These are phyloP conservation scores for Epinotia demarniana DNA, from an alignment of 2,888 invertebrate genomes.

Conservation along the genomic window DNA sequence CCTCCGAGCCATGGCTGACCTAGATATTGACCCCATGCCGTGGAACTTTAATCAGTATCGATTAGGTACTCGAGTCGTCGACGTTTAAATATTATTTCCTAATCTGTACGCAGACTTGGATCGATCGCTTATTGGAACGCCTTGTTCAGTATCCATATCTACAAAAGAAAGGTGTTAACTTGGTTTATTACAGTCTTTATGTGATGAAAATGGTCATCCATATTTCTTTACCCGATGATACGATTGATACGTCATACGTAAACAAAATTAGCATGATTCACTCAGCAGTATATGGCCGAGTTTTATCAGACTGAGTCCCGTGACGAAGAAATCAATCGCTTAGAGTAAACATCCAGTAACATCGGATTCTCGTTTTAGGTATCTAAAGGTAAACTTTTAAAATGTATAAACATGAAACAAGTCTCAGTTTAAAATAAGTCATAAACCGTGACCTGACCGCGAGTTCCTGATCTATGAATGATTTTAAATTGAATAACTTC, in stretches of 20 bases:
- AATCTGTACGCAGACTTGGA: not conserved
- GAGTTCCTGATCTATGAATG: slow-evolving; percentile 1
- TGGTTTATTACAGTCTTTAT: not conserved
- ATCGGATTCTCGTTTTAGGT: not conserved
- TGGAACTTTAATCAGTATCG: slow-evolving; percentile 43
- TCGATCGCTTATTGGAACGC: not conserved
- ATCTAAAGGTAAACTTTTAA: too few species aligned
- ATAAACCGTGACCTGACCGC: slow-evolving; percentile 17
- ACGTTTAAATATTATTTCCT: slow-evolving; percentile 13
- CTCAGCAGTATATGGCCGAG: not conserved
- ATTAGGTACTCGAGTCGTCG: slow-evolving; percentile 27
- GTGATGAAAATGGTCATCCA: not conserved
- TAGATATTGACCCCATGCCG: slow-evolving; percentile 44
- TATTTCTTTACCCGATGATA: not conserved
- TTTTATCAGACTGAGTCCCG: not conserved
- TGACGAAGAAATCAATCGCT: not conserved
- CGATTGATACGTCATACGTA: not conserved
- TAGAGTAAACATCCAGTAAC: not conserved
- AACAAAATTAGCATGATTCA: not conserved
- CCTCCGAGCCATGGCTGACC: slow-evolving; percentile 36
- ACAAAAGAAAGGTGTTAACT: not conserved
- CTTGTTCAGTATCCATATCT: not conserved
- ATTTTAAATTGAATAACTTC: not conserved
- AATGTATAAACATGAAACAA: not conserved
- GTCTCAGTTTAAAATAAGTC: not conserved